Percentiles rank a stretch among this genome's conserved stretches.
Evolutionary conservation across 2,113 vertebrate species (phyloP).

Genomic region (Empidonax traillii): DNA sequence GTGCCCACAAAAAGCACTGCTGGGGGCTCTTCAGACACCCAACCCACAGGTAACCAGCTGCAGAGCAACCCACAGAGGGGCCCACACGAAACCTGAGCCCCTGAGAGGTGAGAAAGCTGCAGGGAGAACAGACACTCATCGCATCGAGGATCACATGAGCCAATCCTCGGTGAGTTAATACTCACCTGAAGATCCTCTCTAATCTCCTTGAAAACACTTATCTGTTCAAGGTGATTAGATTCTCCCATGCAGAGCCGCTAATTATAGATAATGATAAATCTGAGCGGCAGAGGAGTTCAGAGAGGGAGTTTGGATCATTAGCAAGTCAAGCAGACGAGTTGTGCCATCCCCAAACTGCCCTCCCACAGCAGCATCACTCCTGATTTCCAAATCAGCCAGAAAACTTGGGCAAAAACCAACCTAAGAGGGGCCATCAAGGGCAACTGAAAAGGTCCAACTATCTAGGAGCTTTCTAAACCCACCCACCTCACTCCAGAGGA

Average conservation of each 20-base stretch:
- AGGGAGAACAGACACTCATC: neutral
- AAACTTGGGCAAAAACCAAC: neutral
- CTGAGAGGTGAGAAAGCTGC: neutral
- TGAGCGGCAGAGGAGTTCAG: neutral
- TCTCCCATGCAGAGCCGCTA: neutral
- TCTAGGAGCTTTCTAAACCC: neutral
- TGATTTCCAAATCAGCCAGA: neutral
- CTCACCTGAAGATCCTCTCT: slow-evolving; percentile 7
- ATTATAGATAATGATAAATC: slow-evolving; percentile 26
- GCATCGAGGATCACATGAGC: neutral
- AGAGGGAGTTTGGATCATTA: neutral
- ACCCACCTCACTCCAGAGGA: neutral
- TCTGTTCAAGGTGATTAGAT: slow-evolving; percentile 35
- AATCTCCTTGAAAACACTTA: slow-evolving; percentile 39
- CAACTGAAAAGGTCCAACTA: neutral
- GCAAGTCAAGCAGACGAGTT: neutral
- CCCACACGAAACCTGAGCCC: neutral
- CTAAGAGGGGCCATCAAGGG: neutral
- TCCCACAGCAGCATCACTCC: neutral
- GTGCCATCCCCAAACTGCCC: neutral
- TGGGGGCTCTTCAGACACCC: neutral
- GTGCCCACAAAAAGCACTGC: neutral
- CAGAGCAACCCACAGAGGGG: neutral
- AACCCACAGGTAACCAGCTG: fast-evolving
- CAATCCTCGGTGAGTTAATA: neutral